A percentile compares a stretch with the other conserved stretches of the same genome.
These are phyloP conservation scores for Cuniculus paca DNA, from an alignment of 2,797 vertebrate species.

Conservation along the genomic window DNA sequence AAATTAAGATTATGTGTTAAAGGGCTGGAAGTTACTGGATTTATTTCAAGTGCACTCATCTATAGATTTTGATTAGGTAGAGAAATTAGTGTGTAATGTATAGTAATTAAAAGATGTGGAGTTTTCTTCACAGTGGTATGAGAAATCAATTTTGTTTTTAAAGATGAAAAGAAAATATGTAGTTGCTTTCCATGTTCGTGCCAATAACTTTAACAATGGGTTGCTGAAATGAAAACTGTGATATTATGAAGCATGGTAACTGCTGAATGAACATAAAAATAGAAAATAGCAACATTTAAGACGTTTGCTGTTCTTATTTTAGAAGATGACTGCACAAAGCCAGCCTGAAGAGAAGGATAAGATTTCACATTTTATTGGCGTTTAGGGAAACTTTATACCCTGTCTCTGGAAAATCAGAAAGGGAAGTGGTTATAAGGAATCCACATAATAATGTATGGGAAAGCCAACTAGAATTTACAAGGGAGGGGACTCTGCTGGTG, in stretches of 20 bases:
- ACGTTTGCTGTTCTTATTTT: slow-evolving; percentile 88
- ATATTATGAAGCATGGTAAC: slow-evolving; percentile 83
- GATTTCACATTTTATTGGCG: slow-evolving; percentile 90
- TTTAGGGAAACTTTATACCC: slow-evolving; percentile 91
- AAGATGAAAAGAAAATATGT: slow-evolving; percentile 78
- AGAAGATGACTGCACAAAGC: slow-evolving; percentile 90
- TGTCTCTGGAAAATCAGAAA: slow-evolving; percentile 92
- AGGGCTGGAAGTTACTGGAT: slow-evolving; percentile 53
- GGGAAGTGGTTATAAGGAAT: slow-evolving; percentile 92
- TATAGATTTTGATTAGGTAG: slow-evolving; percentile 73
- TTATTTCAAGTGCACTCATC: slow-evolving; percentile 73
- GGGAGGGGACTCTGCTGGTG: slow-evolving; percentile 87
- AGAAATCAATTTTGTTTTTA: slow-evolving; percentile 63
- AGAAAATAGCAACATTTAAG: slow-evolving; percentile 84
- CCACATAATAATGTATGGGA: slow-evolving; percentile 91
- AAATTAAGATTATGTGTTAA: slow-evolving; percentile 69
- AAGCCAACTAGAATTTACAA: slow-evolving; percentile 91
- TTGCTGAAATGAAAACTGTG: slow-evolving; percentile 60
- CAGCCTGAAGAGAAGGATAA: slow-evolving; percentile 87
- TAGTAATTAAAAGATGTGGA: slow-evolving; percentile 71
- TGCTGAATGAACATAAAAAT: slow-evolving; percentile 87
- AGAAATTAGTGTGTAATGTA: slow-evolving; percentile 68
- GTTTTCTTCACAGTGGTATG: slow-evolving; percentile 64
- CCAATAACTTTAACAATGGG: slow-evolving; percentile 11
- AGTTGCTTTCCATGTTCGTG: slow-evolving; percentile 75